These are phyloP conservation scores for Hypanus sabinus DNA, from an alignment of 2,113 vertebrate genomes.

Conservation along the genomic window DNA sequence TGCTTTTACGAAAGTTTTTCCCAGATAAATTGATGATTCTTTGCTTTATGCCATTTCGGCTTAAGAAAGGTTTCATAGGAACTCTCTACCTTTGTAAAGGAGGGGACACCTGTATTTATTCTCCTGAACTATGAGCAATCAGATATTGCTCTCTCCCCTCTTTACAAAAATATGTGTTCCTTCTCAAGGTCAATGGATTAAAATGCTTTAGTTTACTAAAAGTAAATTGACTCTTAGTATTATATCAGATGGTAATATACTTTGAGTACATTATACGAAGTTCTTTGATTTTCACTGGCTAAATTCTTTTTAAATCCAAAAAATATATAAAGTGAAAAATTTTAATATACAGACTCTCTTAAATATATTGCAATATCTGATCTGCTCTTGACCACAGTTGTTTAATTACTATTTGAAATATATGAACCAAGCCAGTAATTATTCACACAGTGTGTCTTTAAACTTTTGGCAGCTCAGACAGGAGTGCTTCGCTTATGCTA, in stretches of 20 bases:
- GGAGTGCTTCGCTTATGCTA: conserved; percentile 47
- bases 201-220: neutral
- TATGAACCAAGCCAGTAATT: neutral
- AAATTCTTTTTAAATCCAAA: conserved; percentile 49
- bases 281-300: conserved; percentile 51
- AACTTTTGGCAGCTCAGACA: conserved; percentile 47
- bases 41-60: no score
- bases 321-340: conserved; percentile 43
- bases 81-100: no score
- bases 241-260: neutral
- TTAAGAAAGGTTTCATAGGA: no score
- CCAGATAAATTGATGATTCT: no score
- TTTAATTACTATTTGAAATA: conserved; percentile 51
- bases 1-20: no score
- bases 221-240: neutral
- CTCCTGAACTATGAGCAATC: neutral
- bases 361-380: conserved; percentile 48
- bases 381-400: conserved; percentile 34
- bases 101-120: no score
- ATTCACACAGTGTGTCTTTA: conserved; percentile 49
- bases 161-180: neutral
- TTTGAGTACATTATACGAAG: neutral
- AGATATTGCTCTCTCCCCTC: neutral
- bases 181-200: neutral
- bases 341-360: conserved; percentile 49